Percentiles rank a stretch among this genome's conserved stretches.
Evolutionary conservation across 2,888 invertebrate species (phyloP).

Genomic region (Drosophila limbata): DNA sequence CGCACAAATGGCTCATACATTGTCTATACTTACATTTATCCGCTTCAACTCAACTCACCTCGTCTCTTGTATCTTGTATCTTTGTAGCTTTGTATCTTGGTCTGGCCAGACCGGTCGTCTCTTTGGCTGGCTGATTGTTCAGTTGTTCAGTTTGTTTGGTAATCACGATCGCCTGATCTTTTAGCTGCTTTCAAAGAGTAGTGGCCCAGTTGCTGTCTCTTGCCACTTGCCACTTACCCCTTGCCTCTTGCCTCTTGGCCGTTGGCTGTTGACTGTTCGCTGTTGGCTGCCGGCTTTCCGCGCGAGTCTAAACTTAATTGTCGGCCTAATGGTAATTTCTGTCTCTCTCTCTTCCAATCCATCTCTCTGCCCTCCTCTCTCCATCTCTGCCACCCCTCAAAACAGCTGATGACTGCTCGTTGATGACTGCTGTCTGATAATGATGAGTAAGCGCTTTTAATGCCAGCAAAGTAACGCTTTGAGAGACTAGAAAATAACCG

Average conservation of each 20-base stretch:
- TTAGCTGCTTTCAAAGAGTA: constrained; percentile 57
- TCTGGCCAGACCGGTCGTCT: constrained; percentile 59
- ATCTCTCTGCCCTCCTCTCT: background rate
- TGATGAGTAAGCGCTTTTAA: constrained; percentile 73
- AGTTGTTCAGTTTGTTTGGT: constrained; percentile 55
- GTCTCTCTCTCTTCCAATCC: constrained; percentile 20
- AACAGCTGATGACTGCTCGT: constrained; percentile 65
- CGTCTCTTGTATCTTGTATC: constrained; percentile 13
- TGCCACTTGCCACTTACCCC: background rate
- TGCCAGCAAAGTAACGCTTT: constrained; percentile 50
- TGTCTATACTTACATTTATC: constrained; percentile 3
- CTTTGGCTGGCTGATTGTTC: constrained; percentile 51
- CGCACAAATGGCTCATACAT: constrained; percentile 60
- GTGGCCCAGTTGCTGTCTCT: constrained; percentile 60
- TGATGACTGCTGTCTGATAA: constrained; percentile 64
- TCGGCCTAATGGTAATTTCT: constrained; percentile 65
- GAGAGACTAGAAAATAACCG: constrained; percentile 31
- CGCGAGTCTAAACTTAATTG: constrained; percentile 70
- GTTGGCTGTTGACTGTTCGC: constrained; percentile 7
- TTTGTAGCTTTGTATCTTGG: constrained; percentile 1
- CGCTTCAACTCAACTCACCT: constrained; percentile 26
- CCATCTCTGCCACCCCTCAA: constrained; percentile 20
- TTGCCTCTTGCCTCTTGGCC: background rate
- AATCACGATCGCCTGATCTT: constrained; percentile 71
- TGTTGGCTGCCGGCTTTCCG: constrained; percentile 54